Evolutionary conservation across 1,140 invertebrate species (phyloP), one percentile per base, ranked within the genome.

Genomic region (Euwallacea fornicatus): DNA sequence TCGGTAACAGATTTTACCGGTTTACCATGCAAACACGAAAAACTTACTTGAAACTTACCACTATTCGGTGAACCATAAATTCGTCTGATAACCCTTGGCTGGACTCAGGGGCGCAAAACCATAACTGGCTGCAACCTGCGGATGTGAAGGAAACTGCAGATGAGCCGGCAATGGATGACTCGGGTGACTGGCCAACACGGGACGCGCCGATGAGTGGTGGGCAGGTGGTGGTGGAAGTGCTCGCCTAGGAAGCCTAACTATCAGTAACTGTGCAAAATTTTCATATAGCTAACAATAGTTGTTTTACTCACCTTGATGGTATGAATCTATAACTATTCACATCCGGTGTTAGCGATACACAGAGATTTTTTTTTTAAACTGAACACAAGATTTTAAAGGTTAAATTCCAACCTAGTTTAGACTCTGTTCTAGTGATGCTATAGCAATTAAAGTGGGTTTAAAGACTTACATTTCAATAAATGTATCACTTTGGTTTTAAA

Each of bases 101-200:
- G 91, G 91, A 78, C 90, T 91, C 59, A 92, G 83, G 13, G 90
- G 88, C 8, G 86, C 86, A 79, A 90, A 88, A 55, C 88, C 88
- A 76, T 90, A 88, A 73, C 85, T 86, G 15, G 87, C 87, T n/a
- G 85, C 84, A 72, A 88, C 87, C 78, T 88, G 87, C 66, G 87
- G 84, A 75, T 89, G 88, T 33, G 87, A 84, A 70, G 86, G 88
- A 77, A 91, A 89, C 81, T 93, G 93, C 83, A 94, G 88, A 82
- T 95, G 93, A 7, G 93, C 93, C 68, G 93, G 93, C 76, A 94
- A 83, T 64, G 93, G 93, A 80, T 94, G 92, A 66, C 88, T 85
- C 63, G 90, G 84, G 80, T 94, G 91, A 66, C 87, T 85, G 65
- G 90, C 84, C 74, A 92, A 81, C 63, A 94, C 88, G 73, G 93